Conservation (phyloP, 2,113 vertebrate genomes). For the Scolopax mira region DNA sequence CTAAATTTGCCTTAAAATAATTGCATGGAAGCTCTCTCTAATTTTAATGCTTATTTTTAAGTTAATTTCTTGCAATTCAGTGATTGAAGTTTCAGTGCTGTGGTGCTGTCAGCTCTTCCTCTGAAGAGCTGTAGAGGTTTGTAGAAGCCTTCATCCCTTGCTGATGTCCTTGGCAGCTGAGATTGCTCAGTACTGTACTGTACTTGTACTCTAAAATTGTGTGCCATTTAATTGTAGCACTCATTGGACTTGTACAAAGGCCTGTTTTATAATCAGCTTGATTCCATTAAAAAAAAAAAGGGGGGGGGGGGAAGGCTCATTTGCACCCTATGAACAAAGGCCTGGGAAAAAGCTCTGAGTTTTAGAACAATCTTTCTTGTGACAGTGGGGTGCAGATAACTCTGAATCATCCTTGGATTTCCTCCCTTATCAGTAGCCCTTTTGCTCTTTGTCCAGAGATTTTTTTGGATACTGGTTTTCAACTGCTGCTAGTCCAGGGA, state of each 20-base stretch:
- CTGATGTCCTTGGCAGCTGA: background rate
- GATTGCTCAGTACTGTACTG: background rate
- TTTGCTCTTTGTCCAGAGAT: background rate
- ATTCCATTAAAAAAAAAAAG: background rate
- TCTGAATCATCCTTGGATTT: background rate
- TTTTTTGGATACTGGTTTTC: background rate
- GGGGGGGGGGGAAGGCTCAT: too few species aligned
- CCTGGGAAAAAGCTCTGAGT: background rate
- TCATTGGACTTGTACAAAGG: background rate
- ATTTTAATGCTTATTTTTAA: background rate
- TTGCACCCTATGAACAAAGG: background rate
- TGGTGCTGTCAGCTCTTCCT: background rate
- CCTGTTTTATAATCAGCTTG: background rate
- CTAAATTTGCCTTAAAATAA: background rate
- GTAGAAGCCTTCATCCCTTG: background rate
- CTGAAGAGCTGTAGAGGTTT: too few species aligned
- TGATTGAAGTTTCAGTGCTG: background rate
- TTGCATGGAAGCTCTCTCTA: background rate
- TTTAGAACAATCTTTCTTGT: background rate
- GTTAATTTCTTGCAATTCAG: background rate
- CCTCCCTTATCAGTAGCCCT: background rate
- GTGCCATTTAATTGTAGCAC: background rate
- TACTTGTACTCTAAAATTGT: background rate
- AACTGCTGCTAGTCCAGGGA: background rate
- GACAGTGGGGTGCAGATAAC: background rate